A percentile compares a stretch with the other conserved stretches of the same genome.
Evolutionary conservation across 2,113 vertebrate genomes (phyloP).

Genomic region (Oplegnathus fasciatus): DNA sequence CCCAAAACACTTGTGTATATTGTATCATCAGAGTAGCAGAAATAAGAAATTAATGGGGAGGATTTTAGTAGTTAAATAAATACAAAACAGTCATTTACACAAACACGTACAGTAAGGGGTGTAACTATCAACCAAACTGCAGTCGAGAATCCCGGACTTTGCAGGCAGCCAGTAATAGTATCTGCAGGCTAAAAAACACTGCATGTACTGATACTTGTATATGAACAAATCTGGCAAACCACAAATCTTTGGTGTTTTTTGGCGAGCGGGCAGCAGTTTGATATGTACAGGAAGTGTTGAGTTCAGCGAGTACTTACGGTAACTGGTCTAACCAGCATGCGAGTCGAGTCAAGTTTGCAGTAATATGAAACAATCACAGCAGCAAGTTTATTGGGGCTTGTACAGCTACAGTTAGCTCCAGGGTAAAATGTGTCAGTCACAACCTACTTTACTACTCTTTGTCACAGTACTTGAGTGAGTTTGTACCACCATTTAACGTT

Average conservation of each 20-base stretch:
- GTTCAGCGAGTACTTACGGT: background rate
- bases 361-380: slow-evolving; percentile 18
- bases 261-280: background rate
- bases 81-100: background rate
- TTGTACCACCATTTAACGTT: background rate
- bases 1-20: slow-evolving; percentile 15
- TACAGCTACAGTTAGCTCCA: background rate
- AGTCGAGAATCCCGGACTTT: too few relatives aligned
- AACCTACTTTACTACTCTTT: background rate
- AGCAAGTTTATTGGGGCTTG: background rate
- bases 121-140: background rate
- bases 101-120: background rate
- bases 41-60: slow-evolving; percentile 7
- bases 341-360: background rate
- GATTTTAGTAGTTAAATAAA: slow-evolving; percentile 17
- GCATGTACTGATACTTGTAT: background rate
- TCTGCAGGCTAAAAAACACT: background rate
- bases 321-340: background rate
- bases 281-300: background rate
- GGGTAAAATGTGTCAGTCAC: background rate
- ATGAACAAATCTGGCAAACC: background rate
- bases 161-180: background rate
- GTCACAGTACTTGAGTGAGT: slow-evolving; percentile 3
- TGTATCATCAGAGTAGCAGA: slow-evolving; percentile 44
- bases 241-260: background rate